Conservation (phyloP, 2,113 vertebrate species). For the Zapus hudsonius region DNA sequence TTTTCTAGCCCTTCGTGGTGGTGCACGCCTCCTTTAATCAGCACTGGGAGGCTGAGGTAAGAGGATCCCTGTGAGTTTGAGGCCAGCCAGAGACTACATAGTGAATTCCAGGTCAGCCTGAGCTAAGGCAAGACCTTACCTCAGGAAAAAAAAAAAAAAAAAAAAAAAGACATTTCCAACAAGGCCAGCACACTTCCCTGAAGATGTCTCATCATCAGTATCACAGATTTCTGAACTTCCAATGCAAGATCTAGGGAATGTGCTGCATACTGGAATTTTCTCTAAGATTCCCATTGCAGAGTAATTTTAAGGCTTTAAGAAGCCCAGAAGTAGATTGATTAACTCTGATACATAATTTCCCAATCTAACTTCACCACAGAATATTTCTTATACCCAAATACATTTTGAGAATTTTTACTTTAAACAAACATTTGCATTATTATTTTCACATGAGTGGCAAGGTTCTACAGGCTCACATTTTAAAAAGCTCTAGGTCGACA, state of each 20-base stretch:
- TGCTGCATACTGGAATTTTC: neutral
- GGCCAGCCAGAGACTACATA: too few species aligned
- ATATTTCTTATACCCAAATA: neutral
- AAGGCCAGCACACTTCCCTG: neutral
- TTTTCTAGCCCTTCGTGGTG: too few species aligned
- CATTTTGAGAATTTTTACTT: slow-evolving; percentile 36
- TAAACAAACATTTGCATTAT: slow-evolving; percentile 6
- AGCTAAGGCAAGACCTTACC: too few species aligned
- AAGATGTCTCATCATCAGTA: neutral
- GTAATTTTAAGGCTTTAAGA: neutral
- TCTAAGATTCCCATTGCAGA: neutral
- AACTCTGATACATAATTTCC: slow-evolving; percentile 9
- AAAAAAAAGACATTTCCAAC: too few species aligned
- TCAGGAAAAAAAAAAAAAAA: too few species aligned
- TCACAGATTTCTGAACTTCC: neutral
- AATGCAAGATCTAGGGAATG: neutral
- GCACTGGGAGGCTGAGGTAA: too few species aligned
- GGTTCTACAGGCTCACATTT: slow-evolving; percentile 29
- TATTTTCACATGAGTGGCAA: slow-evolving; percentile 2
- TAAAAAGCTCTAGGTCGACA: slow-evolving; percentile 3
- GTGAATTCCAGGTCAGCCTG: too few species aligned
- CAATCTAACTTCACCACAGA: neutral
- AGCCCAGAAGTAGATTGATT: neutral
- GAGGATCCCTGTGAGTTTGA: too few species aligned
- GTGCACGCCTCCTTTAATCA: too few species aligned